Base-by-base conservation (phyloP, 53 echinoderm and acorn worm species). In the Glandiceps talaboti region DNA sequence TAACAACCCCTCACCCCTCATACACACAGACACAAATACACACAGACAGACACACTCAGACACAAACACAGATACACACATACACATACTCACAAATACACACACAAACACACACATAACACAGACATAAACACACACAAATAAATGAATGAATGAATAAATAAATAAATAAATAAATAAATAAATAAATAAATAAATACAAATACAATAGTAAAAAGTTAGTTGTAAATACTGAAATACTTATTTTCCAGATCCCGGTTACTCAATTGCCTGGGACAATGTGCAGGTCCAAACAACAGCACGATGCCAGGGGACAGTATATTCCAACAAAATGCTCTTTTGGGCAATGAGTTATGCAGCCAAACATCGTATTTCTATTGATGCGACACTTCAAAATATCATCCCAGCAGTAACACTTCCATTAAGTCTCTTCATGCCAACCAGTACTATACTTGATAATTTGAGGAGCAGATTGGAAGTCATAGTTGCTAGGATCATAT, bases 321-420 rank as follows among this genome's bases (percentile, higher is more conserved):
- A 33, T 28, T 26, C 30, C 0, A 82, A 82, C 76, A 75, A 32
- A 0, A 75, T 82, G 27, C 26, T 14, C 1, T 33, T 82, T 74
- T 82, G 82, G 82, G 82, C 82, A 31, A 29, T 82, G 1, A 32
- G 74, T 1, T 75, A 75, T 76, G 82, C 82, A 26, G 82, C 33
- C 31, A n/a, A 32, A 26, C 74, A 82, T 76, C 75, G 82, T 25
- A 28, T 82, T 1, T 31, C 82, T 12, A 74, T 75, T 25, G 1
- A 76, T 27, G 32, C 33, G 31, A 25, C 14, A 0, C 32, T 27
- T 32, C 74, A 30, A 10, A 33, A 32, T 1, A 33, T 32, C 1
- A 73, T 74, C 32, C 74, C 29, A 33, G 75, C 76, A 29, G 12
- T 29, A 33, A 32, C 74, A 27, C 25, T 82, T 32, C 75, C 76